A percentile compares a stretch with the other conserved stretches of the same genome.
Conservation (phyloP, 2,113 vertebrate genomes). For the Halichoerus grypus region DNA sequence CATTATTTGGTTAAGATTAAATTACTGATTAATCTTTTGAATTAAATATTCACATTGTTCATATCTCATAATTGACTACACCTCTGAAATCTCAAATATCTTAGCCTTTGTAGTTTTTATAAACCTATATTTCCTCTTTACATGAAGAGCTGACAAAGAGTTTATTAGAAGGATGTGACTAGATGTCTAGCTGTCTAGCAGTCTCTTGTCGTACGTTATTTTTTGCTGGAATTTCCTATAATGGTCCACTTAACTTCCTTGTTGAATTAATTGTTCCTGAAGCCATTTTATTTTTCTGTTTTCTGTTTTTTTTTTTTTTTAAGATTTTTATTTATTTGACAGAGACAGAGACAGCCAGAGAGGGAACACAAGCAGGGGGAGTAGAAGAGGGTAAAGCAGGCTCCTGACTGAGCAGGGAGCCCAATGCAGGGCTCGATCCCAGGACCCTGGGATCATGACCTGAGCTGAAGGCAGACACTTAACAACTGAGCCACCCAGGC, state of each 20-base stretch:
- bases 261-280: neutral
- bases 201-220: neutral
- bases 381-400: too few relatives aligned
- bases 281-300: neutral
- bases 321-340: too few relatives aligned
- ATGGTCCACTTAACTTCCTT: neutral
- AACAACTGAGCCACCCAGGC: too few relatives aligned
- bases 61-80: neutral
- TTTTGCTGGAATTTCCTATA: neutral
- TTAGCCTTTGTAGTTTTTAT: neutral
- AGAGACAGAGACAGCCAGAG: too few relatives aligned
- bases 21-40: neutral
- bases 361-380: too few relatives aligned
- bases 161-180: neutral
- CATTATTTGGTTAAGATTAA: neutral
- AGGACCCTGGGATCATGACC: too few relatives aligned
- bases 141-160: neutral
- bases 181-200: neutral
- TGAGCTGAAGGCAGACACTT: too few relatives aligned
- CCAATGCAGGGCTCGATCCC: too few relatives aligned
- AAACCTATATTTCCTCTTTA: neutral
- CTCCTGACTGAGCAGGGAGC: too few relatives aligned
- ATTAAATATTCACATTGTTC: conserved; percentile 24
- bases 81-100: neutral
- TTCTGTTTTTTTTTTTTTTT: too few relatives aligned